Base-by-base conservation (phyloP, 2,888 invertebrate genomes). In the Taphrorychus bicolor region DNA sequence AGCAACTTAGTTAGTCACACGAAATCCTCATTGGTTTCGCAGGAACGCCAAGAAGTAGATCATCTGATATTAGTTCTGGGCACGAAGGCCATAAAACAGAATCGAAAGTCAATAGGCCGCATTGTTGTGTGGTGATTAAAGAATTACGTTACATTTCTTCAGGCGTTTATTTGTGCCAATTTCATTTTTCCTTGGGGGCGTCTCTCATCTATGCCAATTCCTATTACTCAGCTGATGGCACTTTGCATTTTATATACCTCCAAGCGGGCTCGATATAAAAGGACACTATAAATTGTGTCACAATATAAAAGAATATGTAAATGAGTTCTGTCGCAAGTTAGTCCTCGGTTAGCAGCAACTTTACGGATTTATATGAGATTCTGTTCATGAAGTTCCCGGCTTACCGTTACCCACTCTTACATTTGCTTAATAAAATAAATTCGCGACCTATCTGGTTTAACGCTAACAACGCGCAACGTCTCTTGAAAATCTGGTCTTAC, bases 391-490 rank as follows among this genome's bases (percentile, higher is more conserved):
- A 49, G 67, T 58, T 23, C 57, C 45, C 7, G 48, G 19, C 16
- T 40, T 59, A 61, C 70, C 70, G 70, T 70, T 70, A 70, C n/a
- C 57, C 59, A 42, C 51, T 59, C 61, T 66, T 62, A 56, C 70
- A 66, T 70, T 68, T 70, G 65, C 70, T 61, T 68, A 70, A 70
- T 70, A 70, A 70, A 70, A 70, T 70, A 70, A 70, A 70, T 70
- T 68, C 57, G 70, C 70, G 57, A 70, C 63, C 59, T 70, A 70
- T 70, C 68, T 70, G 61, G 62, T 58, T 48, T 65, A 62, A 51
- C 54, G 56, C 58, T 62, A 60, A 66, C 62, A 52, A 56, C 60
- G 42, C 40, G 59, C 58, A 48, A 56, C 60, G 42, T 65, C 61
- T 57, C 32, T 61, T 45, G 59, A 58, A 65, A 66, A 66, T 69